Conservation (phyloP, 2,888 invertebrate genomes). For the Meteorus cinctellus region DNA sequence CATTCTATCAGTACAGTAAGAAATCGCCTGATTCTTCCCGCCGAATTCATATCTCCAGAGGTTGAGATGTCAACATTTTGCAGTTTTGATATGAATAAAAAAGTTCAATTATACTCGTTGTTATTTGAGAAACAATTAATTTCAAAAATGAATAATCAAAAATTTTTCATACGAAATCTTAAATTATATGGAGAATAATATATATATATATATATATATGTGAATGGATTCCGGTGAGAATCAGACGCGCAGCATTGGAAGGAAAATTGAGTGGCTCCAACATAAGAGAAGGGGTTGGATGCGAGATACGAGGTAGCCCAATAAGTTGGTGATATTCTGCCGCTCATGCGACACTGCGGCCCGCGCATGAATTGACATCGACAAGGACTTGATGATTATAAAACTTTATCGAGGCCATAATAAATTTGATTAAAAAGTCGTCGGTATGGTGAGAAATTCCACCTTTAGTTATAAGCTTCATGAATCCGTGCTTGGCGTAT, state of each 20-base stretch:
- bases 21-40: too few species aligned
- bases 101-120: too few species aligned
- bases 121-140: too few species aligned
- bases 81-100: too few species aligned
- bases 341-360: background rate
- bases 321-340: background rate
- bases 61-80: too few species aligned
- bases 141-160: too few species aligned
- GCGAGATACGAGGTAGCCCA: background rate
- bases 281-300: background rate
- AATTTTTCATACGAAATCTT: too few species aligned
- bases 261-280: background rate
- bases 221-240: too few species aligned
- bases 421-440: slow-evolving; percentile 50
- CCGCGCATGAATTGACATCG: slow-evolving; percentile 3
- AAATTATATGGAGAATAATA: too few species aligned
- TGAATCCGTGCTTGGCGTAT: slow-evolving; percentile 12
- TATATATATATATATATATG: too few species aligned
- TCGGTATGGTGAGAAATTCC: slow-evolving; percentile 31
- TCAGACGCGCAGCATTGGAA: background rate
- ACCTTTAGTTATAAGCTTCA: slow-evolving; percentile 30
- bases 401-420: slow-evolving; percentile 48
- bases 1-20: too few species aligned
- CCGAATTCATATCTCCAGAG: too few species aligned
- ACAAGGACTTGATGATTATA: slow-evolving; percentile 40